Conservation (phyloP, 2,113 vertebrate species). For the Hiodon alosoides region DNA sequence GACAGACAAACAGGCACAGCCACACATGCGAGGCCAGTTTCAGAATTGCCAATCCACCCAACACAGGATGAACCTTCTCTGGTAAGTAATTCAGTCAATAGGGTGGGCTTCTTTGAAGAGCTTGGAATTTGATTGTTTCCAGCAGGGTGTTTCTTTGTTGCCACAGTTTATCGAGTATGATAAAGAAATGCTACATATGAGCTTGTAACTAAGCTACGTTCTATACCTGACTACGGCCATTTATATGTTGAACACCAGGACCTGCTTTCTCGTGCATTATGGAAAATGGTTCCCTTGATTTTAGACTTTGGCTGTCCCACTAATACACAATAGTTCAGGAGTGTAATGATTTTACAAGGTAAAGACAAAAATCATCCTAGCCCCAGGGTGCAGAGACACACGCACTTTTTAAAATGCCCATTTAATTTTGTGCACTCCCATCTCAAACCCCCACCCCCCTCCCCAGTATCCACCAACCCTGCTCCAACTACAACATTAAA, state of each 20-base stretch:
- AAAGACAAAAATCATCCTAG: conserved; percentile 33
- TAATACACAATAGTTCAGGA: conserved; percentile 1
- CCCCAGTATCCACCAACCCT: conserved; percentile 16
- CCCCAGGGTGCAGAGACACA: conserved; percentile 19
- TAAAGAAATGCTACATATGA: no score
- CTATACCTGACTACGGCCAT: not conserved
- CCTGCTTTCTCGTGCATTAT: no score
- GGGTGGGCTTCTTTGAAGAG: not conserved
- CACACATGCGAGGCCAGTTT: no score
- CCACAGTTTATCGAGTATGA: not conserved
- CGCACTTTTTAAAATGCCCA: conserved; percentile 51
- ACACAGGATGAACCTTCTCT: no score
- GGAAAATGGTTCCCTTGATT: no score
- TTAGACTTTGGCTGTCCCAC: no score
- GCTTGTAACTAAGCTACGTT: not conserved
- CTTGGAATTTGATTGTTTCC: not conserved
- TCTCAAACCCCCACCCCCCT: conserved; percentile 9
- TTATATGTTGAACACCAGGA: not conserved
- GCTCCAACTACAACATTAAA: conserved; percentile 60
- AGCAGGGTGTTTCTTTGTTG: not conserved
- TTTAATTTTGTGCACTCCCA: conserved; percentile 54
- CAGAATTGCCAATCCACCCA: no score
- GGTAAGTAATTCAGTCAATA: no score
- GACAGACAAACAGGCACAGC: no score
- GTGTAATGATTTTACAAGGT: conserved; percentile 34